Percentiles rank a stretch among this genome's conserved stretches.
Conservation (phyloP, 2,797 vertebrate species). For the Propithecus deckenii region DNA sequence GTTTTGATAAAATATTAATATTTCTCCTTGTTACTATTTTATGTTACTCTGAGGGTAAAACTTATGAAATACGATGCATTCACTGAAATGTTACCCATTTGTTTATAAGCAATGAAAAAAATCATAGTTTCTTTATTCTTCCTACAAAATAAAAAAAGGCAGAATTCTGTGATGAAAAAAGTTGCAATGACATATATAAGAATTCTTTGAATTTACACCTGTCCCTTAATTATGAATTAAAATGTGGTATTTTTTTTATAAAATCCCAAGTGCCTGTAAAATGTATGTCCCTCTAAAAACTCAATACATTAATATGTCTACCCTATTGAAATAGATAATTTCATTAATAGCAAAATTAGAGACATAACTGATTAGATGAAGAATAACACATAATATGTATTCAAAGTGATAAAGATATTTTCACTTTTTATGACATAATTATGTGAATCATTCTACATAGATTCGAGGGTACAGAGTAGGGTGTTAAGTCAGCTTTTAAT, state of each 20-base stretch:
- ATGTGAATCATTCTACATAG: neutral
- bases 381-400: neutral
- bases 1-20: neutral
- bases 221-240: neutral
- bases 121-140: neutral
- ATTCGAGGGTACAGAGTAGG: neutral
- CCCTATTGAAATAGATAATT: neutral
- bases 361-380: neutral
- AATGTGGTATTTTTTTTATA: neutral
- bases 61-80: neutral
- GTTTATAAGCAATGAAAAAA: constrained; percentile 15
- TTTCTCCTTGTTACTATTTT: neutral
- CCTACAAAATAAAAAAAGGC: neutral
- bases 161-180: neutral
- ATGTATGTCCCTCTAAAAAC: neutral
- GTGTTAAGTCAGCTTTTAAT: no score
- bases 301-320: neutral
- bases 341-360: neutral
- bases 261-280: neutral
- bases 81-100: neutral
- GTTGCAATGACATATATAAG: neutral
- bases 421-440: neutral
- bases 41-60: neutral
- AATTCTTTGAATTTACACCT: neutral
- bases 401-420: neutral